Conservation (phyloP, 2,113 vertebrate species). For the Drymodes brunneopygia region DNA sequence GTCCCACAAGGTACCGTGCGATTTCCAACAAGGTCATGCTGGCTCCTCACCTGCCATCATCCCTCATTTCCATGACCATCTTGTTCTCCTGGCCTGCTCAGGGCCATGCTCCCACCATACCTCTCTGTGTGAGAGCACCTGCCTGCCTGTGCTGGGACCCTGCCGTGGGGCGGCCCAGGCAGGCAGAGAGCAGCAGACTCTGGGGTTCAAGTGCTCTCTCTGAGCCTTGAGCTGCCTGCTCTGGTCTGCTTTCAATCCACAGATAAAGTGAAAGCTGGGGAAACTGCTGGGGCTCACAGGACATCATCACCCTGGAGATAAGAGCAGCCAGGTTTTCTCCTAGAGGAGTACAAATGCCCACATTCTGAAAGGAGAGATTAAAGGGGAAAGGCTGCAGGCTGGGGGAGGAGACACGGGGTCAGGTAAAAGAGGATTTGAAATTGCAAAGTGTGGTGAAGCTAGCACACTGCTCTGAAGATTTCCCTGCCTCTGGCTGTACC, state of each 20-base stretch:
- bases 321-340: background rate
- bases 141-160: background rate
- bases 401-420: accelerated
- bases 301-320: background rate
- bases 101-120: accelerated
- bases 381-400: background rate
- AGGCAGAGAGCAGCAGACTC: background rate
- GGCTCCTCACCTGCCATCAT: background rate
- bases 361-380: background rate
- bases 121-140: background rate
- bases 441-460: background rate
- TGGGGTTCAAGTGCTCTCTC: background rate
- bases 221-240: background rate
- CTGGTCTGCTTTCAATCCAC: background rate
- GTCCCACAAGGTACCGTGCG: background rate
- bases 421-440: background rate
- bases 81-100: background rate
- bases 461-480: background rate
- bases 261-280: background rate
- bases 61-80: background rate
- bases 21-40: background rate
- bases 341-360: background rate
- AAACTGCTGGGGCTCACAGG: background rate
- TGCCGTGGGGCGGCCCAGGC: accelerated
- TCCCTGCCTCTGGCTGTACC: background rate